Evolutionary conservation across 2,797 vertebrate genomes (phyloP).

Genomic region (Xenops minutus): DNA sequence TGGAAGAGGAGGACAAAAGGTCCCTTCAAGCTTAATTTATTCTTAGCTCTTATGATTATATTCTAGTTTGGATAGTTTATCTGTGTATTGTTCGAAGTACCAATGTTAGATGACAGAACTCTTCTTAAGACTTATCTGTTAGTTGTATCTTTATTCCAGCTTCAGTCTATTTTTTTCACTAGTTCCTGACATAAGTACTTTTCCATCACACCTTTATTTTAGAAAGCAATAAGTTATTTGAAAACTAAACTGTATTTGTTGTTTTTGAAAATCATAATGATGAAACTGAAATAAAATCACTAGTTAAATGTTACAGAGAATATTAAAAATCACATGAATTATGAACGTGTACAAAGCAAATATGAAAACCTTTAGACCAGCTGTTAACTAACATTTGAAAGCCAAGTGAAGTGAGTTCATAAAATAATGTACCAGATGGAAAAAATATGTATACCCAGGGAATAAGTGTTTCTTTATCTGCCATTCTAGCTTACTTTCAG

Average conservation of each 20-base stretch:
- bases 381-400: constrained; percentile 79
- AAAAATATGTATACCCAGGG: constrained; percentile 64
- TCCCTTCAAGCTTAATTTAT: background rate
- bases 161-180: background rate
- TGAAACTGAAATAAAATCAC: background rate
- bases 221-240: background rate
- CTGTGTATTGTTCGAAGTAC: background rate
- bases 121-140: background rate
- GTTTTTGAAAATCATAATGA: background rate
- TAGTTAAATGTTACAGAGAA: constrained; percentile 38
- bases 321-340: constrained; percentile 50
- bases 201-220: background rate
- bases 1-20: background rate
- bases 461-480: constrained; percentile 67
- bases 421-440: constrained; percentile 81
- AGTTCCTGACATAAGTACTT: background rate
- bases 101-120: background rate
- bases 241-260: background rate
- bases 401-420: constrained; percentile 72
- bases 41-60: background rate
- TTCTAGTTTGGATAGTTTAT: background rate
- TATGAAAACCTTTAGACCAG: constrained; percentile 75
- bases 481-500: constrained; percentile 14
- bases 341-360: constrained; percentile 57
- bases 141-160: background rate